Conservation (phyloP, 2,888 invertebrate species). For the Apotomis capreana region DNA sequence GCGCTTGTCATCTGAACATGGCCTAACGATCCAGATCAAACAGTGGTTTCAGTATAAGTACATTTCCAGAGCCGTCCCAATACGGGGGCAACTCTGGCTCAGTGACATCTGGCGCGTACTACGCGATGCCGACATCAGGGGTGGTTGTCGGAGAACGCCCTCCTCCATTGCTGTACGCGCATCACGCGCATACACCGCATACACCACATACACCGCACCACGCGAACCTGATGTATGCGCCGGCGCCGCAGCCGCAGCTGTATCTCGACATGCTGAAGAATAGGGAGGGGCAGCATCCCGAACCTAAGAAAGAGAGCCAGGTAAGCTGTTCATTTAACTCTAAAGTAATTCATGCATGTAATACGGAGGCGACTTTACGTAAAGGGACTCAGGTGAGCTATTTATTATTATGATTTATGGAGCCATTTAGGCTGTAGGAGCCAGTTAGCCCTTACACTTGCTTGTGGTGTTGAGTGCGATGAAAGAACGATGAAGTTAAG, state of each 20-base stretch:
- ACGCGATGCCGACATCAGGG: slow-evolving; percentile 72
- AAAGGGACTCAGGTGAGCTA: too few relatives aligned
- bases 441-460: too few relatives aligned
- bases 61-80: slow-evolving; percentile 67
- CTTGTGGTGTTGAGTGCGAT: too few relatives aligned
- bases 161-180: slow-evolving; percentile 73
- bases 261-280: slow-evolving; percentile 77
- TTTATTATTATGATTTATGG: too few relatives aligned
- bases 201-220: slow-evolving; percentile 62
- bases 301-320: slow-evolving; percentile 71
- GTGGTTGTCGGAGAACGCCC: slow-evolving; percentile 74
- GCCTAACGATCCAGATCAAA: not conserved
- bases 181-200: slow-evolving; percentile 73
- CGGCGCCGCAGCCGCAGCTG: slow-evolving; percentile 71
- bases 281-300: slow-evolving; percentile 69
- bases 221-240: slow-evolving; percentile 68
- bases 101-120: slow-evolving; percentile 67
- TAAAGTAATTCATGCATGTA: not conserved
- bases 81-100: slow-evolving; percentile 68
- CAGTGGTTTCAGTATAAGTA: not conserved
- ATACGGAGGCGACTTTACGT: too few relatives aligned
- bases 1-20: too few relatives aligned
- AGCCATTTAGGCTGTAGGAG: too few relatives aligned
- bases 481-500: too few relatives aligned
- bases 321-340: slow-evolving; percentile 48